phyloP scores from a whole-genome alignment of 2,888 invertebrate species.

The Dyspetes luteomarginatus region DNA sequence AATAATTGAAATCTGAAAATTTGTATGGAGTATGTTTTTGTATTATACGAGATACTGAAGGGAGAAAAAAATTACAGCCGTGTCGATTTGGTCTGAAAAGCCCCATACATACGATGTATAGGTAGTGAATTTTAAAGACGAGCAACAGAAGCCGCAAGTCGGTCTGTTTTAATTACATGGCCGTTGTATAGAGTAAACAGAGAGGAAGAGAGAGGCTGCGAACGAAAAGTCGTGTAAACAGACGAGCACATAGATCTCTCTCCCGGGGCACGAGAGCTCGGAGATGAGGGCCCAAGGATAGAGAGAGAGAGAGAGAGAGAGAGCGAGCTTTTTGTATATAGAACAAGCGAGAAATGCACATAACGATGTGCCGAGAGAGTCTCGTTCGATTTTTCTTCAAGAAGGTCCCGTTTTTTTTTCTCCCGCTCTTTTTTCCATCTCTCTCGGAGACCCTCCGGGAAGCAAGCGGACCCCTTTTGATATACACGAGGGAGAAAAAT shows the following conservation, averaged over 20 bases:
- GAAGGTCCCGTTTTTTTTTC: constrained; percentile 34
- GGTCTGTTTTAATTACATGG: constrained; percentile 66
- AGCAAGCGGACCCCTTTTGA: not conserved
- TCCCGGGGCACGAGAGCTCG: constrained; percentile 24
- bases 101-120: not conserved
- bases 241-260: constrained; percentile 33
- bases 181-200: constrained; percentile 63
- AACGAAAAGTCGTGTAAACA: constrained; percentile 59
- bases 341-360: constrained; percentile 12
- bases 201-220: constrained; percentile 38
- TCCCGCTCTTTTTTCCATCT: constrained; percentile 15
- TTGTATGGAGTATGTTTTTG: no score
- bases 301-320: constrained; percentile 9
- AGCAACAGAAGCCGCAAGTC: constrained; percentile 50
- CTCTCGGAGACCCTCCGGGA: not conserved
- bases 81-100: no score
- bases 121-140: constrained; percentile 36
- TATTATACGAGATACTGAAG: no score
- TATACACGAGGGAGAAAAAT: not conserved
- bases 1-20: no score
- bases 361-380: constrained; percentile 55
- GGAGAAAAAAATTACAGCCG: no score
- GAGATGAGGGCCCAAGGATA: not conserved
- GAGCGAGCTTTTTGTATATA: constrained; percentile 21
- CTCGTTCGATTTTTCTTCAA: constrained; percentile 54